Percentiles rank a stretch among this genome's conserved stretches.
Evolutionary conservation across 2,797 vertebrate species (phyloP).

Genomic region (Gymnoscopelus microlampas): DNA sequence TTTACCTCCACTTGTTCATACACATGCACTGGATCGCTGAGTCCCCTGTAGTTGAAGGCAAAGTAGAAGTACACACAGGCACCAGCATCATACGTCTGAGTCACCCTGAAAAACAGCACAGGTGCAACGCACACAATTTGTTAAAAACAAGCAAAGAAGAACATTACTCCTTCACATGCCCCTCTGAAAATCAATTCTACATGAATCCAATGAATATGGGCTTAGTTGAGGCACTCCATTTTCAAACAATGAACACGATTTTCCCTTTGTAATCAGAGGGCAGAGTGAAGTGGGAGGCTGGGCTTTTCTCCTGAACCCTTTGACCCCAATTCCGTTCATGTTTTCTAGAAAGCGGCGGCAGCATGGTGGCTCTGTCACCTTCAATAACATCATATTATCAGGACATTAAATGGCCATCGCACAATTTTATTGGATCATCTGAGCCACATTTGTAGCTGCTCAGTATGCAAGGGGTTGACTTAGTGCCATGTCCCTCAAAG

Average conservation of each 20-base stretch:
- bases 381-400: conserved; percentile 66
- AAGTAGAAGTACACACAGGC: conserved; percentile 99
- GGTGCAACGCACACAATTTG: conserved; percentile 8
- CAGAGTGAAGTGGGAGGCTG: conserved; percentile 49
- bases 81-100: conserved; percentile 95
- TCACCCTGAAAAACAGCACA: conserved; percentile 85
- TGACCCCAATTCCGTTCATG: conserved; percentile 59
- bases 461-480: conserved; percentile 26
- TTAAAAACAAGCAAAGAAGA: conserved; percentile 14
- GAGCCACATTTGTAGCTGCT: conserved; percentile 33
- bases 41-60: conserved; percentile 99
- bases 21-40: conserved; percentile 91
- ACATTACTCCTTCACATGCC: neutral
- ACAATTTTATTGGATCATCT: conserved; percentile 49
- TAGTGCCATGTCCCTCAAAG: neutral
- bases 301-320: conserved; percentile 34
- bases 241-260: conserved; percentile 32
- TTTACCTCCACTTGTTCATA: conserved; percentile 97
- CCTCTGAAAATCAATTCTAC: conserved; percentile 25
- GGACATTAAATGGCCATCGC: conserved; percentile 61
- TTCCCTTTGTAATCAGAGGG: conserved; percentile 27
- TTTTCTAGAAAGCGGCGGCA: conserved; percentile 43
- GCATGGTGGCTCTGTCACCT: conserved; percentile 46
- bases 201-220: conserved; percentile 1
- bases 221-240: conserved; percentile 20